These are phyloP conservation scores for Micoletzkya japonica DNA, from an alignment of 2,888 invertebrate genomes.

Conservation along the genomic window DNA sequence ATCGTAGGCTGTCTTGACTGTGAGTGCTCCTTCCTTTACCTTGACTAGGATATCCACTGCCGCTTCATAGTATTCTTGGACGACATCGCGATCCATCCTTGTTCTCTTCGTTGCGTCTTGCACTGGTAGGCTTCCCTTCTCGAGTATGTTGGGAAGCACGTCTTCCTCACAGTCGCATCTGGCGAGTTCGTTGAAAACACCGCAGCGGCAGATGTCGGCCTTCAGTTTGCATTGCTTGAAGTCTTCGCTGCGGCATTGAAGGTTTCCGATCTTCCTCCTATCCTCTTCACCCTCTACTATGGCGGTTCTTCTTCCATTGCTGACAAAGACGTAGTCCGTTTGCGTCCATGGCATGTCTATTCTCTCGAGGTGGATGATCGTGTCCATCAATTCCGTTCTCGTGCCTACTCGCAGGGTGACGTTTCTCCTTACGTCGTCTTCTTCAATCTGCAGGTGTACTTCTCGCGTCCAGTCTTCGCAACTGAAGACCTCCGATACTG, in stretches of 20 bases:
- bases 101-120: too few species aligned
- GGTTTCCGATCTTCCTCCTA: neutral
- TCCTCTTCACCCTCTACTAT: neutral
- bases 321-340: neutral
- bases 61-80: too few species aligned
- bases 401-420: neutral
- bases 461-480: neutral
- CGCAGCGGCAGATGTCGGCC: neutral
- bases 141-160: too few species aligned
- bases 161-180: neutral
- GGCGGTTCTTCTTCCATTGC: neutral
- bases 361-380: neutral
- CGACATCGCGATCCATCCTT: too few species aligned
- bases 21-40: too few species aligned
- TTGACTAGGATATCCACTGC: too few species aligned
- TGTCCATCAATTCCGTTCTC: neutral
- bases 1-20: too few species aligned
- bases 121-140: too few species aligned
- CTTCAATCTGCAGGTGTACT: neutral
- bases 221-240: neutral
- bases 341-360: neutral
- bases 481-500: neutral
- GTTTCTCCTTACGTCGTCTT: neutral
- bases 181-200: neutral
- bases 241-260: neutral